Percentiles rank a stretch among this genome's conserved stretches.
Conservation (phyloP, 2,888 invertebrate species). For the Zhuqinia jingwanae region DNA sequence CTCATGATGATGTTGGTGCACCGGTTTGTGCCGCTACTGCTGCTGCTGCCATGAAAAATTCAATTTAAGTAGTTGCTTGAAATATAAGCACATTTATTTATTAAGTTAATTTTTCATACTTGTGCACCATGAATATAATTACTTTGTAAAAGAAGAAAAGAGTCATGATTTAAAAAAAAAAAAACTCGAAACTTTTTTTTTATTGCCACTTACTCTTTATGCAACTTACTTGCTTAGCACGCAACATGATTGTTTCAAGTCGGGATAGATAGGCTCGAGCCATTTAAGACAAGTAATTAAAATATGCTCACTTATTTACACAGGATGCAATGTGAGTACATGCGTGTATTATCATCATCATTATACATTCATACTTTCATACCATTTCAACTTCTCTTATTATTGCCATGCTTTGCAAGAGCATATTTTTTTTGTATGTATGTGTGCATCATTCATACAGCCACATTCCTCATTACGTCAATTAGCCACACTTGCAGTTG, state of each 20-base stretch:
- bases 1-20: neutral
- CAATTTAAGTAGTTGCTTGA: too few relatives aligned
- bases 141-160: neutral
- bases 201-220: slow-evolving; percentile 30
- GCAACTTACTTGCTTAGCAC: slow-evolving; percentile 15
- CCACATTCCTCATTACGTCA: slow-evolving; percentile 64
- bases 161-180: too few relatives aligned
- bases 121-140: slow-evolving; percentile 26
- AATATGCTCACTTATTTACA: slow-evolving; percentile 10
- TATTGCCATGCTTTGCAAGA: too few relatives aligned
- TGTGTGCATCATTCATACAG: slow-evolving; percentile 31
- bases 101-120: too few relatives aligned
- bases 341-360: too few relatives aligned
- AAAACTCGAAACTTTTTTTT: slow-evolving; percentile 60
- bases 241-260: slow-evolving; percentile 9
- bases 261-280: neutral
- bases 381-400: too few relatives aligned
- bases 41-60: too few relatives aligned
- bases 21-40: too few relatives aligned
- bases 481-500: slow-evolving; percentile 55
- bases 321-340: too few relatives aligned
- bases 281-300: slow-evolving; percentile 15
- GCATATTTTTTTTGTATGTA: too few relatives aligned
- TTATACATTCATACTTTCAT: too few relatives aligned
- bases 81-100: too few relatives aligned